Percentiles rank a stretch among this genome's conserved stretches.
These are phyloP conservation scores for Aptenodytes patagonicus DNA, from an alignment of 2,113 vertebrate genomes.

Conservation along the genomic window DNA sequence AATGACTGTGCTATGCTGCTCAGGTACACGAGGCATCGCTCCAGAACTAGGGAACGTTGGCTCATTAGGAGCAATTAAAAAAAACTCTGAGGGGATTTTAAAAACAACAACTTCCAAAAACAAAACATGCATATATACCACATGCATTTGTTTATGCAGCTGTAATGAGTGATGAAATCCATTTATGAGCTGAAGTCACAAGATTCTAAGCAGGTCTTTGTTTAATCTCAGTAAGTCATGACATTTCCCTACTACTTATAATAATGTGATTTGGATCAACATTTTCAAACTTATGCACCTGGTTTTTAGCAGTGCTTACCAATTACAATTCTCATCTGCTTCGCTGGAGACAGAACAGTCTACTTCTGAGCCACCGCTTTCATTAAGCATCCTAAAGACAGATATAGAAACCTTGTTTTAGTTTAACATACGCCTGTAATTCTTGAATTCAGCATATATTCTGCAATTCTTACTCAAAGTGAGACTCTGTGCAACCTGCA, in stretches of 20 bases:
- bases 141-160: slow-evolving; percentile 69
- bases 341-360: neutral
- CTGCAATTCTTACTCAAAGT: neutral
- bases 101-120: slow-evolving; percentile 54
- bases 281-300: slow-evolving; percentile 39
- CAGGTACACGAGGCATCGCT: neutral
- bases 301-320: slow-evolving; percentile 12
- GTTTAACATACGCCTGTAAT: neutral
- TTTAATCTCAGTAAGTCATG: slow-evolving; percentile 63
- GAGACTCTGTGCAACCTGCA: neutral
- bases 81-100: slow-evolving; percentile 29
- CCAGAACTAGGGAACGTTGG: neutral
- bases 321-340: neutral
- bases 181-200: slow-evolving; percentile 67
- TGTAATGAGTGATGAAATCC: slow-evolving; percentile 66
- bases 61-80: slow-evolving; percentile 60
- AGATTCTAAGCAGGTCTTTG: slow-evolving; percentile 66
- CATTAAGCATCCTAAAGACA: neutral
- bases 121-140: slow-evolving; percentile 50
- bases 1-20: neutral
- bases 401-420: neutral
- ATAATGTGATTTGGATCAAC: slow-evolving; percentile 42
- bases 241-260: slow-evolving; percentile 53
- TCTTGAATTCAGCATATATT: neutral
- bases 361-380: neutral